Evolutionary conservation across 2,888 invertebrate genomes (phyloP).

Genomic region (Xylocampa areola): DNA sequence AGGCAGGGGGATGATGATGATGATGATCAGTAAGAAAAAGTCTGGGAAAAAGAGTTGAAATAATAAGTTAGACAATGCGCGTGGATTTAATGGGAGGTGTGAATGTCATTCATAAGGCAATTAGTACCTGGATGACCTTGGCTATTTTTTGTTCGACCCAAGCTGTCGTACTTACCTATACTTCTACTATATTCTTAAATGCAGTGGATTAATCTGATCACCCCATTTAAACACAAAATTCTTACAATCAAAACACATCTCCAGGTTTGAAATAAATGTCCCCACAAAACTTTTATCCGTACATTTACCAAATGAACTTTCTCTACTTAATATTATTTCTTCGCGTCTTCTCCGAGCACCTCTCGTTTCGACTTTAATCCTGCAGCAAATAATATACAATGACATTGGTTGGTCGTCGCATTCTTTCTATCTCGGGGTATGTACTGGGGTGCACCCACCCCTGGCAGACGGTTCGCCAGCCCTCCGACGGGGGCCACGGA

Average conservation of each 20-base stretch:
- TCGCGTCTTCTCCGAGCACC: constrained; percentile 30
- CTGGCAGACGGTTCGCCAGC: constrained; percentile 68
- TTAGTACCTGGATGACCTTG: too few species aligned
- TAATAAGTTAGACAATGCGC: too few species aligned
- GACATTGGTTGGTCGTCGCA: constrained; percentile 71
- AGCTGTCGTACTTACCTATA: not conserved
- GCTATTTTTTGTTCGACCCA: too few species aligned
- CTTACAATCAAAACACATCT: constrained; percentile 3
- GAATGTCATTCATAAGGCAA: too few species aligned
- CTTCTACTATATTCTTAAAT: not conserved
- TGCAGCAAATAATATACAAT: constrained; percentile 58
- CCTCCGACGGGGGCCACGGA: constrained; percentile 46
- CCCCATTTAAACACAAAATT: not conserved
- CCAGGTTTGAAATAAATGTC: constrained; percentile 8
- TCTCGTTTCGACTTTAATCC: constrained; percentile 51
- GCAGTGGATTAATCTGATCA: not conserved
- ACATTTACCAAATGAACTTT: constrained; percentile 38
- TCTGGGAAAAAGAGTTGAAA: too few species aligned
- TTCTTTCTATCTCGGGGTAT: constrained; percentile 67
- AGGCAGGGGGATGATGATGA: too few species aligned
- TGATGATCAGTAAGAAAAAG: too few species aligned
- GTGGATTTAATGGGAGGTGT: too few species aligned
- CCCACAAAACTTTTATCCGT: constrained; percentile 15
- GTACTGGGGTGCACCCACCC: constrained; percentile 68
- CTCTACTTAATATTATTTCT: constrained; percentile 21